Evolutionary conservation across 1,140 invertebrate species (phyloP).

Genomic region (Zaprionus vittiger): DNA sequence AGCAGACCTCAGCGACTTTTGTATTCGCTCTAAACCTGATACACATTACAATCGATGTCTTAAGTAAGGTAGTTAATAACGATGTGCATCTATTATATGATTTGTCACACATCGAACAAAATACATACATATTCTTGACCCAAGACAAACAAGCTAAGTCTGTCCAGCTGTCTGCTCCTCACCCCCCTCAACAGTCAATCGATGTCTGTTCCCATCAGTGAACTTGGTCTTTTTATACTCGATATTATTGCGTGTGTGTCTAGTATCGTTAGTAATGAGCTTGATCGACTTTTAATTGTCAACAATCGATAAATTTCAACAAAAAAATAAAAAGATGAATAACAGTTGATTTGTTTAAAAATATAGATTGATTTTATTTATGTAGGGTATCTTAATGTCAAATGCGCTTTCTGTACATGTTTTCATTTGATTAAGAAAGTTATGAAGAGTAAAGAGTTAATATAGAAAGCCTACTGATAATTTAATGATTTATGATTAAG

Average conservation of each 20-base stretch:
- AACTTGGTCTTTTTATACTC: background rate
- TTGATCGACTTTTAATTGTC: background rate
- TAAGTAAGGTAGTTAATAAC: background rate
- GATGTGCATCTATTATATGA: background rate
- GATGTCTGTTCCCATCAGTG: background rate
- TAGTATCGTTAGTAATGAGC: background rate
- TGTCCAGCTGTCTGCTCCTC: background rate
- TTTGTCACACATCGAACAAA: background rate
- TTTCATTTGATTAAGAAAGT: no score
- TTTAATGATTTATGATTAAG: no score
- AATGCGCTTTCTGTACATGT: no score
- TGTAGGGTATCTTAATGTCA: no score
- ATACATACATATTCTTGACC: background rate
- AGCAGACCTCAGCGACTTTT: conserved; percentile 33
- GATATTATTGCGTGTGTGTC: background rate
- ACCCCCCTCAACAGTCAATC: background rate
- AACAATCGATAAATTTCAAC: no score
- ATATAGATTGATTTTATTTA: no score
- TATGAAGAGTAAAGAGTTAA: no score
- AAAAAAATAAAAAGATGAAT: no score
- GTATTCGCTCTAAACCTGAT: conserved; percentile 24
- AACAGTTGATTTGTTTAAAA: no score
- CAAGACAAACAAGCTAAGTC: conserved; percentile 1
- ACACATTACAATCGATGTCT: background rate
- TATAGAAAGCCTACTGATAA: no score